Base-by-base conservation (phyloP, 2,797 vertebrate species). In the Cheirogaleus major region DNA sequence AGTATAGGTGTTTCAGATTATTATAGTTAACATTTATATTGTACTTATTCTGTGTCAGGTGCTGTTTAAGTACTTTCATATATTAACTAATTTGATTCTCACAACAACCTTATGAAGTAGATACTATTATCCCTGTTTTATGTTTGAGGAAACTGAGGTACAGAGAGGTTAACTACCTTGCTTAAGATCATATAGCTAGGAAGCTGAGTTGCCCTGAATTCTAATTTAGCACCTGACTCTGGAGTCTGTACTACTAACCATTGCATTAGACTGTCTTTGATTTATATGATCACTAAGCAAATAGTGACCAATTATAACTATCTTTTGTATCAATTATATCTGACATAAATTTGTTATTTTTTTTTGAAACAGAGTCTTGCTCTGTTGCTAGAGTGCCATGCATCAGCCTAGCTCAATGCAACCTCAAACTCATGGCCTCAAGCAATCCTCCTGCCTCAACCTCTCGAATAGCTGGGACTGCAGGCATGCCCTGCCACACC, bases 131-230 rank as follows among this genome's bases (percentile, higher is more conserved):
- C 72, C 14, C 25, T 32, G 7, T 83, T 61, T 89, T 83, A 89
- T 32, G 78, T 8, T 11, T 25, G 73, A 73, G 38, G n/a, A 65
- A 80, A 91, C 43, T 84, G 70, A 63, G 57, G 27, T 73, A 50
- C 7, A 79, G 72, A 50, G n/a, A 72, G n/a, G n/a, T 76, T 88
- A 69, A 63, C 57, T 84, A 57, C 70, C 48, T 48, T 32, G 25
- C 17, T 78, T 41, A 82, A 92, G n/a, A 35, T 88, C 63, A 95
- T 43, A 27, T n/a, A 89, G 27, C 57, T 67, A 80, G 72, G 45
- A 96, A 96, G 48, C 35, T 73, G 41, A 89, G 18, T 89, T 86
- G 82, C 61, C n/a, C 52, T 90, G 43, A 25, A 76, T 69, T 86
- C 22, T 95, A 52, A 81, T 38, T 93, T 85, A 73, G 48, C 1